phyloP scores from a whole-genome alignment of 2,113 vertebrate genomes.

The Halichoeres trimaculatus region DNA sequence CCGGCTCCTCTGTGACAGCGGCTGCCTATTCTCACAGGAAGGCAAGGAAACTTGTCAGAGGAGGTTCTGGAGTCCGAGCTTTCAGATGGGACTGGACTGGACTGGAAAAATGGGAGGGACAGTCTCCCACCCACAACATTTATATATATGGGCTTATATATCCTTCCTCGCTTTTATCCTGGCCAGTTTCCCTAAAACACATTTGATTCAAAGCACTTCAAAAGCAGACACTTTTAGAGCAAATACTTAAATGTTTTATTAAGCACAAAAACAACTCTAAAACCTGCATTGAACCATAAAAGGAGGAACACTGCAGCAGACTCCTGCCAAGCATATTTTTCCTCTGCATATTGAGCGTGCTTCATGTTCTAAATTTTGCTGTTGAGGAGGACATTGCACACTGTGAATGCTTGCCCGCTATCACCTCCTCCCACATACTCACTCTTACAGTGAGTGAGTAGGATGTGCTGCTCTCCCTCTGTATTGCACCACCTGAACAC shows the following conservation, averaged over 20 bases:
- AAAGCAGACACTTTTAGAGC: neutral
- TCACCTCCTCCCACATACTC: slow-evolving; percentile 79
- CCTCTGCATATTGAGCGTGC: slow-evolving; percentile 58
- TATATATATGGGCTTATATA: neutral
- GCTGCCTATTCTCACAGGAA: slow-evolving; percentile 75
- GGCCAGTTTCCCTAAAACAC: slow-evolving; percentile 7
- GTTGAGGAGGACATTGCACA: slow-evolving; percentile 70
- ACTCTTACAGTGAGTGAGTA: slow-evolving; percentile 70
- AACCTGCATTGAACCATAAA: slow-evolving; percentile 33
- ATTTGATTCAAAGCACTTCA: neutral
- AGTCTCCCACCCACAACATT: slow-evolving; percentile 24
- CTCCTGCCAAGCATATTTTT: slow-evolving; percentile 53
- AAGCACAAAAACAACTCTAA: slow-evolving; percentile 1
- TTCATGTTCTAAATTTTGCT: slow-evolving; percentile 67
- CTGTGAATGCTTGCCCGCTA: slow-evolving; percentile 64
- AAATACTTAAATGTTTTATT: neutral
- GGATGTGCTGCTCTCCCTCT: slow-evolving; percentile 67
- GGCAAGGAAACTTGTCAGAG: slow-evolving; percentile 57
- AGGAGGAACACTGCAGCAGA: slow-evolving; percentile 36
- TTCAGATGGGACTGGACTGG: slow-evolving; percentile 40
- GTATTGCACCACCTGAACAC: slow-evolving; percentile 57
- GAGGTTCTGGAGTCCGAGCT: slow-evolving; percentile 56
- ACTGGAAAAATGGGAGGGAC: slow-evolving; percentile 45
- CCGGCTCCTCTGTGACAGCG: slow-evolving; percentile 64
- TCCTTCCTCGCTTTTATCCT: neutral